phyloP scores from a whole-genome alignment of 2,797 vertebrate genomes.

The Lithobates pipiens region DNA sequence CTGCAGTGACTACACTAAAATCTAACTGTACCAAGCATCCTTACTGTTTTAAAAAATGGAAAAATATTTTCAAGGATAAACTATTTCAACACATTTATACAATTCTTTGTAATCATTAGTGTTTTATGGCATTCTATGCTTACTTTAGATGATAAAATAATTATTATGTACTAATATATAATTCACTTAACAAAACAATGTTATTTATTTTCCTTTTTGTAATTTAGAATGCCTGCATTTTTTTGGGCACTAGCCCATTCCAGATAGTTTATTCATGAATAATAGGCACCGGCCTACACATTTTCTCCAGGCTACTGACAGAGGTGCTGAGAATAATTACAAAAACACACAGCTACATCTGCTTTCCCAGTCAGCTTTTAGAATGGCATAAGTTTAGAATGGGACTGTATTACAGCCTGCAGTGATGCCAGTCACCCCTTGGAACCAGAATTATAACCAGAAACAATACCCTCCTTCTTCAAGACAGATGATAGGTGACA shows the following conservation, averaged over 20 bases:
- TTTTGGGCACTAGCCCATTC: constrained; percentile 34
- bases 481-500: not conserved
- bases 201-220: not conserved
- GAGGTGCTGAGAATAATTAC: constrained; percentile 33
- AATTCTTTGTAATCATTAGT: no score
- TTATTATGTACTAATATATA: no score
- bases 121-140: no score
- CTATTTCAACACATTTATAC: no score
- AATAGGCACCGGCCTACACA: constrained; percentile 16
- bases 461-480: not conserved
- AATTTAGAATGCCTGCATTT: constrained; percentile 14
- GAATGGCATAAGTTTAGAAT: constrained; percentile 21
- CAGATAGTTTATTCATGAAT: constrained; percentile 32
- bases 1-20: no score
- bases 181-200: not conserved
- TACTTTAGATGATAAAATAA: no score
- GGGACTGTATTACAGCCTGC: not conserved
- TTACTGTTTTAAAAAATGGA: no score
- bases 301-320: constrained; percentile 37
- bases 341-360: constrained; percentile 30
- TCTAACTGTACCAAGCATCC: no score
- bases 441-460: constrained; percentile 1
- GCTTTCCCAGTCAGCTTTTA: constrained; percentile 32
- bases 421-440: not conserved
- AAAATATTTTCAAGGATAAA: no score